Percentiles rank a stretch among this genome's conserved stretches.
These are phyloP conservation scores for Pteronura brasiliensis DNA, from an alignment of 2,113 vertebrate species.

Conservation along the genomic window DNA sequence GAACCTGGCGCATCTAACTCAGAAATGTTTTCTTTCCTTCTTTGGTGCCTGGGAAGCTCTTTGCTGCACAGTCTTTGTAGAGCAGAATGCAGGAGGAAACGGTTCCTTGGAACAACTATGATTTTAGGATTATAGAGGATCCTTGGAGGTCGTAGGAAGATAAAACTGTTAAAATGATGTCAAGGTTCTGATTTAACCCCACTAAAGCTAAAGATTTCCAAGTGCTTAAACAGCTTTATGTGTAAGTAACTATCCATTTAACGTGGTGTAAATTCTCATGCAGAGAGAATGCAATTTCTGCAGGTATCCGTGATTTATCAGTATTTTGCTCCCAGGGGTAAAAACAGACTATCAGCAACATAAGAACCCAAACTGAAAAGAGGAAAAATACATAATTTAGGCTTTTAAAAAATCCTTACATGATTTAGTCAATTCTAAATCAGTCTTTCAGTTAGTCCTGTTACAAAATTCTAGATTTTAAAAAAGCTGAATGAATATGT, in stretches of 20 bases:
- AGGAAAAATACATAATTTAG: not conserved
- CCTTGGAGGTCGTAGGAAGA: slow-evolving; percentile 25
- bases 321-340: not conserved
- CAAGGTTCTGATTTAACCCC: slow-evolving; percentile 69
- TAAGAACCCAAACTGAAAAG: not conserved
- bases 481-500: not conserved
- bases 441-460: not conserved
- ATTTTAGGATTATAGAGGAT: slow-evolving; percentile 39
- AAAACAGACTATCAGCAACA: not conserved
- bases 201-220: slow-evolving; percentile 64
- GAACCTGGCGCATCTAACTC: not conserved
- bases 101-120: slow-evolving; percentile 28
- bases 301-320: slow-evolving; percentile 18
- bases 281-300: not conserved
- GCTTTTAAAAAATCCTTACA: not conserved
- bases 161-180: slow-evolving; percentile 58
- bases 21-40: not conserved
- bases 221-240: slow-evolving; percentile 34
- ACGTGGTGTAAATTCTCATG: not conserved
- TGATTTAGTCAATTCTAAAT: not conserved
- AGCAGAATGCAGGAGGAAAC: not conserved
- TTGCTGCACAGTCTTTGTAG: not conserved
- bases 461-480: not conserved
- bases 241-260: slow-evolving; percentile 39
- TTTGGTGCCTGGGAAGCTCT: not conserved